These are phyloP conservation scores for Megalopta genalis DNA, from an alignment of 1,140 invertebrate species.

Conservation along the genomic window DNA sequence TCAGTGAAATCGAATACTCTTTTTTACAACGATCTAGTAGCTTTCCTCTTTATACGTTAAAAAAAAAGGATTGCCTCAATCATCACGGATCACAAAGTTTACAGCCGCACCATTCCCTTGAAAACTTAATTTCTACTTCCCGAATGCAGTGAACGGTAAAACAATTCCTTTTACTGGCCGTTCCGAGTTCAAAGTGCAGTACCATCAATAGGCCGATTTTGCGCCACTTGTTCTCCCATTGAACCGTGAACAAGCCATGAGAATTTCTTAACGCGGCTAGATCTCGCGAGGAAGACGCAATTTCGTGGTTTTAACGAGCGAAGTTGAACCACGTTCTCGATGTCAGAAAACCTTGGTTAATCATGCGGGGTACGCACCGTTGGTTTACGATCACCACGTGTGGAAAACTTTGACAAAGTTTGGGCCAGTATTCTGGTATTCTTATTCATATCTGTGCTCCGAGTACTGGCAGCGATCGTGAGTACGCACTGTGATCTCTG, in stretches of 20 bases:
- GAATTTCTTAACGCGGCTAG: not conserved
- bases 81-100: not conserved
- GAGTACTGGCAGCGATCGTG: not conserved
- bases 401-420: not conserved
- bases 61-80: not conserved
- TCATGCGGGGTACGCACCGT: not conserved
- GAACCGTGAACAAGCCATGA: not conserved
- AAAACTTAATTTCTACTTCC: not conserved
- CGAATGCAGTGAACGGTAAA: not conserved
- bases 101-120: not conserved
- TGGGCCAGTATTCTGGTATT: not conserved
- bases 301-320: not conserved
- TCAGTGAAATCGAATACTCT: not conserved
- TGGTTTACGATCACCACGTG: not conserved
- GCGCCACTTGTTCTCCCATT: not conserved
- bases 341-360: not conserved
- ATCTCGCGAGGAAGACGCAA: not conserved
- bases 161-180: not conserved
- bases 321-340: not conserved
- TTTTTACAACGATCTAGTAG: not conserved
- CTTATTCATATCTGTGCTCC: not conserved
- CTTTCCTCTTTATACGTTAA: not conserved
- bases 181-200: not conserved
- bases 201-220: not conserved
- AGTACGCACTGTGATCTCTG: too few species aligned